phyloP scores from a whole-genome alignment of 2,113 vertebrate genomes.

The Sitta europaea region DNA sequence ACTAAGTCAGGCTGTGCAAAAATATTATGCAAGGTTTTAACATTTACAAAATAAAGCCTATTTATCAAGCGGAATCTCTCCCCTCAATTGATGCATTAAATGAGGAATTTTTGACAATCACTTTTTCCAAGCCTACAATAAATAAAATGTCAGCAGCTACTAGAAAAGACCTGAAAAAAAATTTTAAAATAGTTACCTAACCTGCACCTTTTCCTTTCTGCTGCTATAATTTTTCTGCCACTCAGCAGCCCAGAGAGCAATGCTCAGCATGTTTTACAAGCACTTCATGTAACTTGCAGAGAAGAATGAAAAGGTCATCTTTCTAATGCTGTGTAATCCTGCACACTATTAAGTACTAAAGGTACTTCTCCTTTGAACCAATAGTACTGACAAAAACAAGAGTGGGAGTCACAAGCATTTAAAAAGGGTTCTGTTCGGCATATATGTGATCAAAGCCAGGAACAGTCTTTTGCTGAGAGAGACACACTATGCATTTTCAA shows the following conservation, averaged over 20 bases:
- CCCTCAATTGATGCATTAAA: neutral
- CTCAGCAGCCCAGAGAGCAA: constrained; percentile 31
- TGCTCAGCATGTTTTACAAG: constrained; percentile 44
- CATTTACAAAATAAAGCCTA: neutral
- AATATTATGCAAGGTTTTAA: neutral
- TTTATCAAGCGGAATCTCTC: neutral
- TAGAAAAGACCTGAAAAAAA: neutral
- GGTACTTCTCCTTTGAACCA: neutral
- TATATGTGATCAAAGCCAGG: neutral
- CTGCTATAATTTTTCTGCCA: constrained; percentile 40
- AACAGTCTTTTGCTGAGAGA: neutral
- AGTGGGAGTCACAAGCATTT: neutral
- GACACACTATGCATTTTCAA: neutral
- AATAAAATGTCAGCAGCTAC: neutral
- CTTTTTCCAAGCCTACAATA: neutral
- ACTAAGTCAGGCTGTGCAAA: neutral
- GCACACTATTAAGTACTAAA: neutral
- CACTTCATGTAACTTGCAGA: neutral
- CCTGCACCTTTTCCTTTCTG: constrained; percentile 27
- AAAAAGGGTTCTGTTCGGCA: neutral
- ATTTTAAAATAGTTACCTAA: constrained; percentile 36
- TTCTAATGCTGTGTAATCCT: constrained; percentile 7
- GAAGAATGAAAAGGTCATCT: constrained; percentile 37
- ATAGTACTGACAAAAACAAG: neutral
- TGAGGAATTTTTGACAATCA: neutral